Conservation (phyloP, 2,888 invertebrate species). For the Lasioglossum leucozonium region DNA sequence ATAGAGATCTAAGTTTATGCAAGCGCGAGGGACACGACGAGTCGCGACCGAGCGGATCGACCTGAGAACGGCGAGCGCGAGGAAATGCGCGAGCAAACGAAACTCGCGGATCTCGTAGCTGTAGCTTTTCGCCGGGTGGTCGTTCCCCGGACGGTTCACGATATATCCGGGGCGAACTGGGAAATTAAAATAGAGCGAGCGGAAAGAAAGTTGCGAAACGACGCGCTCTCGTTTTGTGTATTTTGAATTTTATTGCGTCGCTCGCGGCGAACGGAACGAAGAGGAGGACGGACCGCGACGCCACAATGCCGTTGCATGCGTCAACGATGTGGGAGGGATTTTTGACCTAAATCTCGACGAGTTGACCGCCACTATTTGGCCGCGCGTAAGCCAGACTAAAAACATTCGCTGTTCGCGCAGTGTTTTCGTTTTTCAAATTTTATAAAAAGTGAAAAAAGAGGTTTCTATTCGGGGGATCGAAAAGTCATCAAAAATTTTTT, state of each 20-base stretch:
- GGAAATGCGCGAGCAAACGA: conserved; percentile 16
- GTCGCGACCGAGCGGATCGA: conserved; percentile 5
- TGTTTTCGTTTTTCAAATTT: neutral
- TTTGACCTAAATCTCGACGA: conserved; percentile 79
- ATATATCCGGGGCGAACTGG: conserved; percentile 55
- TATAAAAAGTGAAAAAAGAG: too few species aligned
- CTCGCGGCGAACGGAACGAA: conserved; percentile 29
- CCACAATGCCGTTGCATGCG: conserved; percentile 55
- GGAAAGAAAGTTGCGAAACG: conserved; percentile 66
- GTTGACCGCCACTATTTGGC: conserved; percentile 40
- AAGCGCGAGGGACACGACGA: conserved; percentile 17
- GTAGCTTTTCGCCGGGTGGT: conserved; percentile 58
- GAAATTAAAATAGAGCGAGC: conserved; percentile 71
- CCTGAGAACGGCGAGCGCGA: neutral
- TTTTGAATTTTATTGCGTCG: conserved; percentile 69
- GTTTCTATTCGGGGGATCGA: too few species aligned
- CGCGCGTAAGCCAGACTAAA: conserved; percentile 34
- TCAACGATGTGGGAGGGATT: conserved; percentile 80
- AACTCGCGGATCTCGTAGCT: conserved; percentile 15
- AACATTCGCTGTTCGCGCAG: conserved; percentile 20
- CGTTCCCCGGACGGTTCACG: conserved; percentile 58
- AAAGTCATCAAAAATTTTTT: too few species aligned
- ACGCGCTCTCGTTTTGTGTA: conserved; percentile 25
- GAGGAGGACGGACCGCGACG: conserved; percentile 11
- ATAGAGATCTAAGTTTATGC: conserved; percentile 55